Evolutionary conservation across 2,888 invertebrate species (phyloP), one percentile per base, ranked within the genome.

Genomic region (Cheilosia urbana): DNA sequence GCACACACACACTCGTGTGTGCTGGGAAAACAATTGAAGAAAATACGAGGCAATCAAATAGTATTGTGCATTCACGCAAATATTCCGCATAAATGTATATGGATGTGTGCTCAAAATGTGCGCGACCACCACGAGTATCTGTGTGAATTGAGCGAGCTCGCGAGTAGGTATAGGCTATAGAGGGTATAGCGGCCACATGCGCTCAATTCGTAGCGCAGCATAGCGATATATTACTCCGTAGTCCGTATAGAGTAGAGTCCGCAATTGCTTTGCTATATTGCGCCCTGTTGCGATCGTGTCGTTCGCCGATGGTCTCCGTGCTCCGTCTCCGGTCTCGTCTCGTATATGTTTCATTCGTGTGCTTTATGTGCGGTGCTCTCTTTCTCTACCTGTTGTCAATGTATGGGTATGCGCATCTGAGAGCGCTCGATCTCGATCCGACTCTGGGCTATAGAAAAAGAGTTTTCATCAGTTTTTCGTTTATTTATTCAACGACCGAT

Each of bases 401-500:
- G 80, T 81, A 27, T 85, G 9, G 27, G 78, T 76, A 68, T 85
- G 85, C 85, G 68, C 81, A 85, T 85, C 85, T 77, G 85, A 85
- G 85, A 85, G 85, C 72, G 66, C 57, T 40, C 80, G 30, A 73
- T 75, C 55, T 68, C 57, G 71, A 71, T 84, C 72, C 73, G 80
- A 69, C 73, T 51, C 87, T 69, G 51, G 30, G 27, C 63, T 85
- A 85, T 81, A 85, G 85, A 85, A 84, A 87, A 87, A 88, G 87
- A 79, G 83, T 69, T 87, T 87, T 87, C 87, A 87, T 82, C 87
- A 88, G 88, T 88, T 88, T 87, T 89, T 89, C 89, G 89, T 91
- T 91, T 91, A 91, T 92, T 91, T 92, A 92, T 91, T 91, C 91
- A 90, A 90, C 91, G 92, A 90, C 90, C 90, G 91, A 92, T 91